A percentile compares a stretch with the other conserved stretches of the same genome.
These are phyloP conservation scores for Neoaliturus tenellus DNA, from an alignment of 2,888 invertebrate species.

Conservation along the genomic window DNA sequence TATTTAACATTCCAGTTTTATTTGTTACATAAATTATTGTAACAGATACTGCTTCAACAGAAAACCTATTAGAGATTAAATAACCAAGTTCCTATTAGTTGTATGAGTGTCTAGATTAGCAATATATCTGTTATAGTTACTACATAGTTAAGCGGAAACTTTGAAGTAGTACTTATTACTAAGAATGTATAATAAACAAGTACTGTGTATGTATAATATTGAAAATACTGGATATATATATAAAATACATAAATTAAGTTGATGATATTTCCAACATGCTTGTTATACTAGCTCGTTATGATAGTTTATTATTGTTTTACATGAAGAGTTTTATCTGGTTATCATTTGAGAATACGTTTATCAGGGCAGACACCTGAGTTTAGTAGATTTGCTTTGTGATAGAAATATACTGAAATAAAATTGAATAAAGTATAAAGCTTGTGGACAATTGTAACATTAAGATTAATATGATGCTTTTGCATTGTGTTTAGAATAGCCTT, in stretches of 20 bases:
- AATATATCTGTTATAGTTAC: constrained; percentile 44
- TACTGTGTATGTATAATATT: background rate
- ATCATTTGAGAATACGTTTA: background rate
- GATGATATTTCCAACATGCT: background rate
- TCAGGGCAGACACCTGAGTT: background rate
- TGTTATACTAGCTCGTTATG: background rate
- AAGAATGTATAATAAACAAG: background rate
- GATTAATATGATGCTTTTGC: background rate
- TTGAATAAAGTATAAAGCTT: no score
- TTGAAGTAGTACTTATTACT: background rate
- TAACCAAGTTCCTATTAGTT: constrained; percentile 47
- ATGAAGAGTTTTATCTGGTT: background rate
- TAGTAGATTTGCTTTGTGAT: background rate
- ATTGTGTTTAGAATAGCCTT: background rate
- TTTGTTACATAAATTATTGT: no score
- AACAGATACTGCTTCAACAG: background rate
- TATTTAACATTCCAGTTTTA: background rate
- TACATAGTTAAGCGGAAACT: constrained; percentile 34
- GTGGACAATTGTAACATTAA: no score
- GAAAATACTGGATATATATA: background rate
- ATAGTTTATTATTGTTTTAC: constrained; percentile 20
- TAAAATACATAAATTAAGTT: background rate
- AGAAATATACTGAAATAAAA: background rate
- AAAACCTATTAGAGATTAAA: constrained; percentile 39
- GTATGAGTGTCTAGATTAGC: constrained; percentile 36